Percentiles rank a stretch among this genome's conserved stretches.
Evolutionary conservation across 1,140 invertebrate genomes (phyloP).

Genomic region (Adelges cooleyi): DNA sequence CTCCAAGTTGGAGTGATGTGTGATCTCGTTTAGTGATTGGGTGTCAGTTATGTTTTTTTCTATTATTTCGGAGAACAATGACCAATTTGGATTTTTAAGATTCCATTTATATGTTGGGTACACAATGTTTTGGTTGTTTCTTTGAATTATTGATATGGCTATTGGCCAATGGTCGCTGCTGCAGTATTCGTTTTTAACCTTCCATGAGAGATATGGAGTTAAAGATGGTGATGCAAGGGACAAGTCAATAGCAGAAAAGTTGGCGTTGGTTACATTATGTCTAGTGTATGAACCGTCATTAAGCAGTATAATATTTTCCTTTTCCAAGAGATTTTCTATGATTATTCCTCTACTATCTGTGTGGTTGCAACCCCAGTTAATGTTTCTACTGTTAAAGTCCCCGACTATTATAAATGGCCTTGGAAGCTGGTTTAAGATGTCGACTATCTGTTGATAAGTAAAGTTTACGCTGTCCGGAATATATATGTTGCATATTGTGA

Average conservation of each 20-base stretch:
- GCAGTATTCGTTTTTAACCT: neutral
- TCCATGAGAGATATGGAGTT: neutral
- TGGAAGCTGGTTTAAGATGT: neutral
- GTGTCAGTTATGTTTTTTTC: neutral
- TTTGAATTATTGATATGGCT: too few relatives aligned
- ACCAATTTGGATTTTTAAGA: neutral
- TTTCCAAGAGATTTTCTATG: neutral
- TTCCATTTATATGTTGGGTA: neutral
- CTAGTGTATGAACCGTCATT: neutral
- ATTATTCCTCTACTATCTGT: neutral
- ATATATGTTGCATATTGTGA: neutral
- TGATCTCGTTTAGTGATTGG: neutral
- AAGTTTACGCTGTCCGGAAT: neutral
- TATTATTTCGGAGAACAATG: neutral
- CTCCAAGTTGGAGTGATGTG: neutral
- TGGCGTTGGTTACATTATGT: neutral
- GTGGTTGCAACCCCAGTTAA: neutral
- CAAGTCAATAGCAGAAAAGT: neutral
- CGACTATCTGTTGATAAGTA: neutral
- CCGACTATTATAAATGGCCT: neutral
- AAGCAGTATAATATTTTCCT: neutral
- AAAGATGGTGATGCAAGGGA: neutral
- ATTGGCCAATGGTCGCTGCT: slow-evolving; percentile 2
- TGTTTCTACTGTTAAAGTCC: neutral
- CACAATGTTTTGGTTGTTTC: too few relatives aligned